Conservation (phyloP, 2,888 invertebrate species). For the Lasioglossum leucozonium region DNA sequence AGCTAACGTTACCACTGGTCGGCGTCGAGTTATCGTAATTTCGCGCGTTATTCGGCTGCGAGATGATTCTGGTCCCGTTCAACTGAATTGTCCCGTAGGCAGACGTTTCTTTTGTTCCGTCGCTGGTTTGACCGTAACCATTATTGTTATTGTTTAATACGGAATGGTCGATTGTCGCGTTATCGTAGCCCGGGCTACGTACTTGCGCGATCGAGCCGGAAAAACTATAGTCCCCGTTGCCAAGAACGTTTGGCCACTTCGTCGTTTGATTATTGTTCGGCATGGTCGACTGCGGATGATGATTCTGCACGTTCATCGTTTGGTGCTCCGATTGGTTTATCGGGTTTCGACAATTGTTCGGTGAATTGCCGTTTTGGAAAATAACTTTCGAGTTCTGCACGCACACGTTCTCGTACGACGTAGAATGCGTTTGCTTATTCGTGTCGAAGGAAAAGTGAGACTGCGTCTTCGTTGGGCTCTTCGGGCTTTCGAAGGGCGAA, state of each 20-base stretch:
- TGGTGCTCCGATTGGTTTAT: conserved; percentile 39
- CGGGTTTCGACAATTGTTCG: conserved; percentile 53
- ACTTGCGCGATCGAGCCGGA: conserved; percentile 74
- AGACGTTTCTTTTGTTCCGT: conserved; percentile 59
- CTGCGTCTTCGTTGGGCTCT: conserved; percentile 78
- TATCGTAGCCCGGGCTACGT: conserved; percentile 79
- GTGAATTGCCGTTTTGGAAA: conserved; percentile 65
- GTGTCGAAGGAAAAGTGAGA: conserved; percentile 84
- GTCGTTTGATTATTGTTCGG: conserved; percentile 78
- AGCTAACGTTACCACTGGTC: conserved; percentile 71
- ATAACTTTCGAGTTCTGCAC: conserved; percentile 81
- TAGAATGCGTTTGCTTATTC: conserved; percentile 76
- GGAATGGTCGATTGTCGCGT: conserved; percentile 69
- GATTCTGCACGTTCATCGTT: conserved; percentile 45
- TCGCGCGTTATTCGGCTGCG: conserved; percentile 58
- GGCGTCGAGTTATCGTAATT: conserved; percentile 73
- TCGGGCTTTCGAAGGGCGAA: conserved; percentile 82
- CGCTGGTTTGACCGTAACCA: conserved; percentile 30
- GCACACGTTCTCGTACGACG: conserved; percentile 80
- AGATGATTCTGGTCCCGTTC: conserved; percentile 72
- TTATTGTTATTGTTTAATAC: conserved; percentile 47
- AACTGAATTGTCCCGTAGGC: conserved; percentile 76
- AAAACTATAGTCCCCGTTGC: conserved; percentile 64
- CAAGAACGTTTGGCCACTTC: conserved; percentile 74
- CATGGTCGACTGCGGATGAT: conserved; percentile 54